Evolutionary conservation across 1,140 invertebrate genomes (phyloP).

Genomic region (Plodia interpunctella): DNA sequence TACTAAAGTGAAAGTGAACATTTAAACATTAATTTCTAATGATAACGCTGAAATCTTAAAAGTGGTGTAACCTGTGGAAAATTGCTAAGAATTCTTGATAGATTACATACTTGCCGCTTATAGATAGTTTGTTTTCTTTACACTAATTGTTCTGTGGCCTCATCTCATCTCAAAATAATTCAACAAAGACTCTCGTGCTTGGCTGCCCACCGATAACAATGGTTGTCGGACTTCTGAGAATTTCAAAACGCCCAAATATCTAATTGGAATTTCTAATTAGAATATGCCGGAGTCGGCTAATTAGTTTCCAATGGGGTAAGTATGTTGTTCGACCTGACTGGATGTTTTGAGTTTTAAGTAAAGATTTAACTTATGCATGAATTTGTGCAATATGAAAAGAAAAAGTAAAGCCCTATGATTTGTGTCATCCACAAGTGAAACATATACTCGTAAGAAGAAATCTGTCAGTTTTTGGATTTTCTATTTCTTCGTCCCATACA

Average conservation of each 20-base stretch:
- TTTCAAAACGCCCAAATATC: constrained; percentile 63
- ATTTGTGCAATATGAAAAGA: no score
- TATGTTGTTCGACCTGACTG: neutral
- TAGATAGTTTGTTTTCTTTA: neutral
- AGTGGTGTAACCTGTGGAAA: no score
- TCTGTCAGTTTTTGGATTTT: no score
- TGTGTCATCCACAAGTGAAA: no score
- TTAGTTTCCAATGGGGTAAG: constrained; percentile 48
- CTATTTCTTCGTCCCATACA: no score
- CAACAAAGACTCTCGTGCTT: constrained; percentile 52
- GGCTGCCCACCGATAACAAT: constrained; percentile 66
- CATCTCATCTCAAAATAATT: neutral
- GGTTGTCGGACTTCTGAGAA: constrained; percentile 59
- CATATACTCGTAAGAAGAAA: no score
- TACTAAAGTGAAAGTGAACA: no score
- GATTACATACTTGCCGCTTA: neutral
- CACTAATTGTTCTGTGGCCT: neutral
- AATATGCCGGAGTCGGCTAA: constrained; percentile 39
- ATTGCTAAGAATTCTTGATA: no score
- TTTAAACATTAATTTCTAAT: no score
- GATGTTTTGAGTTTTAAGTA: neutral
- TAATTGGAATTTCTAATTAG: constrained; percentile 75
- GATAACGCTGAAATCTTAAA: no score
- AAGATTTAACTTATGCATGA: neutral
- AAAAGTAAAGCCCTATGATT: no score